Base-by-base conservation (phyloP, 1,140 invertebrate species). In the Hirudo medicinalis region DNA sequence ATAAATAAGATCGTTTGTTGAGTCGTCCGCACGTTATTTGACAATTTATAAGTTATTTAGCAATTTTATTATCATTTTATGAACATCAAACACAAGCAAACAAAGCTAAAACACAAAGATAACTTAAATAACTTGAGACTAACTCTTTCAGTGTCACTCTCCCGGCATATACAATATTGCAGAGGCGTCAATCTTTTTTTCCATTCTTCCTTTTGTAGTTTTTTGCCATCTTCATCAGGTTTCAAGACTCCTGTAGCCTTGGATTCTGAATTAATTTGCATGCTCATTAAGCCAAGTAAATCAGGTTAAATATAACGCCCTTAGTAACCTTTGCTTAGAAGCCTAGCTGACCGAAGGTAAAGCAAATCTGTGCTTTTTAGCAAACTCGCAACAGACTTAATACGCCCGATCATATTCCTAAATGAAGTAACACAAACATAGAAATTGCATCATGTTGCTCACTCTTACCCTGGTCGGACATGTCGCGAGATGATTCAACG, bases 131-230 rank as follows among this genome's bases (percentile, higher is more conserved):
- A n/a, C n/a, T 36, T 54, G 54, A 43, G 43, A 71, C 74, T 70
- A 74, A 81, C 80, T 66, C 74, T 69, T 74, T 81, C 80, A n/a
- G 80, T 81, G 43, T 79, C 79, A 67, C 76, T 76, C 72, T 80
- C 76, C 55, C 80, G 74, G 49, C 76, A 76, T 43, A 79, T 77
- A 71, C 74, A 78, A 69, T 78, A 81, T 73, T 79, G 76, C 67
- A 80, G 76, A 22, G 75, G 76, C 15, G 76, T 77, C 25, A 81
- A 69, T 73, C 72, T 74, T 71, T 77, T 67, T 43, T 77, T 75
- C 80, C 80, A 81, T 72, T 80, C 77, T 66, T 76, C 76, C 67
- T 81, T 77, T 32, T 76, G 74, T 13, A 76, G 32, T 54, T 71
- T 76, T 43, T 54, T 72, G 17, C 69, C 49, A 71, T 74, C 73